Percentiles rank a stretch among this genome's conserved stretches.
Evolutionary conservation across 2,797 vertebrate species (phyloP).

Genomic region (Gobionotothen gibberifrons): DNA sequence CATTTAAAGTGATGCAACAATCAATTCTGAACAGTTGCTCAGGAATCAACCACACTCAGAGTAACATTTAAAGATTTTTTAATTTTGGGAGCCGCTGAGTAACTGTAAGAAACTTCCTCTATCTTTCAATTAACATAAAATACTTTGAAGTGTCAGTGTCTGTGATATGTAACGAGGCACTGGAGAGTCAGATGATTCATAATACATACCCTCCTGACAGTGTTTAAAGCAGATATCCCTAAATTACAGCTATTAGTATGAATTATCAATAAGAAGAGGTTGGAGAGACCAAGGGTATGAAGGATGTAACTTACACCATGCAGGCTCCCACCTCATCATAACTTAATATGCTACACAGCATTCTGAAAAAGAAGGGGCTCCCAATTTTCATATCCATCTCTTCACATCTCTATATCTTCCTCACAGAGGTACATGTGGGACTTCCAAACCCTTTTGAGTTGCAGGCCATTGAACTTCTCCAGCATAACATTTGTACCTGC

Average conservation of each 20-base stretch:
- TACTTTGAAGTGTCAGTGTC: conserved; percentile 1
- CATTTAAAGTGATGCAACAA: background rate
- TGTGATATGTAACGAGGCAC: conserved; percentile 4
- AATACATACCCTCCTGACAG: conserved; percentile 29
- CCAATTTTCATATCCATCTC: conserved; percentile 24
- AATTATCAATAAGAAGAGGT: conserved; percentile 63
- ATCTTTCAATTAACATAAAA: conserved; percentile 11
- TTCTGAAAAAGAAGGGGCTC: conserved; percentile 35
- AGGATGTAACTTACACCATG: conserved; percentile 37
- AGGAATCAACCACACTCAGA: background rate
- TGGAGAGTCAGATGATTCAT: conserved; percentile 22
- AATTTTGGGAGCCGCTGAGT: background rate
- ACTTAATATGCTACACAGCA: conserved; percentile 43
- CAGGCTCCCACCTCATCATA: conserved; percentile 28
- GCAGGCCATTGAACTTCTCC: conserved; percentile 25
- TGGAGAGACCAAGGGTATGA: conserved; percentile 42
- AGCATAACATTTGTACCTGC: conserved; percentile 10
- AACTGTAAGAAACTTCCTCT: background rate
- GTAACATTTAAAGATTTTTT: conserved; percentile 4
- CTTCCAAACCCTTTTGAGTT: conserved; percentile 37
- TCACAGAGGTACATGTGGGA: conserved; percentile 24
- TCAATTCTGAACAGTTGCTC: background rate
- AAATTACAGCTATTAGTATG: conserved; percentile 57
- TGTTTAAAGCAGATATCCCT: conserved; percentile 34
- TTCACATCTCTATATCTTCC: conserved; percentile 26